Base-by-base conservation (phyloP, 2,113 vertebrate species). In the Corythaeola cristata region DNA sequence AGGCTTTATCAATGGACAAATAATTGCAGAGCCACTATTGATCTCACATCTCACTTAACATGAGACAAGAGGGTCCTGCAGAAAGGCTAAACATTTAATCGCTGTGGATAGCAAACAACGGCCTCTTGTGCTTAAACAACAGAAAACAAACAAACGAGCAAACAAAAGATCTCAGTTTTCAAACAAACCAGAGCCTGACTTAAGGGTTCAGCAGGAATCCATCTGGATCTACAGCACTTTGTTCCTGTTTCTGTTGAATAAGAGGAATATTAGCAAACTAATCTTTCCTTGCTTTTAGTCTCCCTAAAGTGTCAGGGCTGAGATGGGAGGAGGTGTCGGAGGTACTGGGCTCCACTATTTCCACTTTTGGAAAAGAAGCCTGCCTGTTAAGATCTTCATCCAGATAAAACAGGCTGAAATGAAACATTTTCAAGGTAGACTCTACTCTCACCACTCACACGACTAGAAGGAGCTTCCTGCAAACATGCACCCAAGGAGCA, bases 1-100 rank as follows among this genome's bases (percentile, higher is more conserved):
- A 98, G 97, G 93, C 79, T 98, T 98, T 98, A 98, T 99, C 98
- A 98, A 98, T 98, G 96, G 95, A 93, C 95, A 98, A 98, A 98
- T 98, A 98, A 98, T 98, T 97, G 94, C 98, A 97, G 96, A 97
- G 90, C 88, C 93, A 89, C 94, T 98, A 98, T 98, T 98, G 98
- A 98, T 98, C 96, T 64, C 60, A 91, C 85, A 92, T 97, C 96
- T 96, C 93, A 84, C 83, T 81, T 88, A 83, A 88, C 89, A 96
- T 95, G 97, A 98, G 97, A 97, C 96, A 94, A 89, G 90, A 75
- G 93, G 94, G 69, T 95, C 97, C 94, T 97, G 97, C 93, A 97
- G 97, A 98, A 98, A 97, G 73, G 95, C 97, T 95, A 98, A 97
- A 97, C 95, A 49, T 94, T 90, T 96, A 97, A 96, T 78, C 26